Evolutionary conservation across 2,888 invertebrate genomes (phyloP), one percentile per base, ranked within the genome.

Genomic region (Altica lythri): DNA sequence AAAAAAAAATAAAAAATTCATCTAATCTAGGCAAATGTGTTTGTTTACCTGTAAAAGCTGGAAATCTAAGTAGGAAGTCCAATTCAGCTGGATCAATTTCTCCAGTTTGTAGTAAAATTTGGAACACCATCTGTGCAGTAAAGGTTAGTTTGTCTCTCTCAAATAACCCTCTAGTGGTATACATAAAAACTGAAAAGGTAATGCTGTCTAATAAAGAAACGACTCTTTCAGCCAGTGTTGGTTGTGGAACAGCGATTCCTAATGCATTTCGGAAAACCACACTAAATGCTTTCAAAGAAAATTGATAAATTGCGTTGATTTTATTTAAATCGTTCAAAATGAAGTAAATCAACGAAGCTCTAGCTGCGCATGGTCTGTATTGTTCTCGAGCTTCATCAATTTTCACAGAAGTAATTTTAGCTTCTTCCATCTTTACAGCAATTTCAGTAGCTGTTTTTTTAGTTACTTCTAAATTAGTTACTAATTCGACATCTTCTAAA

Each of bases 271-370:
- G 89, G 75, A 95, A 95, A 2, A 95, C 95, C 0, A 90, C 89
- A 65, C 89, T 92, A 79, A 95, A 95, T 0, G 95, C 93, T 77
- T 95, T 95, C 51, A 96, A 77, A 0, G 95, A 95, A 78, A 96
- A 96, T 75, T 95, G 95, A 76, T 97, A 97, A 72, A 97, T 92
- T 35, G 92, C 91, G 76, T 95, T 94, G 67, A 96, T 94, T 76
- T 92, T 92, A 77, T 88, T 85, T 43, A 97, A 77, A 68, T 96
- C 95, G 71, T 93, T 95, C 55, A 97, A 79, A 57, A 95, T 92
- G 74, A 97, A 97, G 75, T 96, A 96, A 1, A 96, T 80, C 0
- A 96, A 81, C 0, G 95, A 94, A 0, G 94, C 94, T 55, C 95
- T 78, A 0, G 86, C 81, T 0, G 95, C 94, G 1, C 92, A 94